These are phyloP conservation scores for Chelonus formosanus DNA, from an alignment of 2,888 invertebrate genomes.

Conservation along the genomic window DNA sequence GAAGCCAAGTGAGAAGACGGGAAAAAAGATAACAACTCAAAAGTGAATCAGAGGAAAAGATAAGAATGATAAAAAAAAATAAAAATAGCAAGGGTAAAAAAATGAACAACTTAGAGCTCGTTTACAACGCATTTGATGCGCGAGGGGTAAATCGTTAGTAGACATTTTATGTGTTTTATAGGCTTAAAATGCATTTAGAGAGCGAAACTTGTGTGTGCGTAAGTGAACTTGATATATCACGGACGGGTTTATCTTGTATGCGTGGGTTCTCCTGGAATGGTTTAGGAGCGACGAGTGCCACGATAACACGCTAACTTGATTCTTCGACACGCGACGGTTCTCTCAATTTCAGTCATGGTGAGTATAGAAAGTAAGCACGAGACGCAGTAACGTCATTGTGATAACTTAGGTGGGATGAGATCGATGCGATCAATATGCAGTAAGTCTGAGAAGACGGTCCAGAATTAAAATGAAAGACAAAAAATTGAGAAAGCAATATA, in stretches of 20 bases:
- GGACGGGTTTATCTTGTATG: constrained; percentile 34
- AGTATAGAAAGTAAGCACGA: constrained; percentile 23
- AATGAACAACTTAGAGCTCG: constrained; percentile 26
- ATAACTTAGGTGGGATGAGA: constrained; percentile 49
- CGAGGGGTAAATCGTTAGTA: constrained; percentile 40
- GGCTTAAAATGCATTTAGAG: constrained; percentile 47
- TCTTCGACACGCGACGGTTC: constrained; percentile 28
- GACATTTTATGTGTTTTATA: constrained; percentile 52
- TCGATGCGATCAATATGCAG: constrained; percentile 64
- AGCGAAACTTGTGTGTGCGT: constrained; percentile 43
- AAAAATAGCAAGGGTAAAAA: constrained; percentile 4
- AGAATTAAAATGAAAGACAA: constrained; percentile 52
- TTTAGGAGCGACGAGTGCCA: constrained; percentile 29
- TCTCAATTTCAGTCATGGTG: constrained; percentile 25
- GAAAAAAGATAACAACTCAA: constrained; percentile 9
- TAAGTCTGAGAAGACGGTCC: constrained; percentile 59
- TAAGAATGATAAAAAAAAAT: constrained; percentile 8
- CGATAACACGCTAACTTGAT: constrained; percentile 23
- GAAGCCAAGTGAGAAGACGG: constrained; percentile 31
- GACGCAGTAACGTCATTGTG: constrained; percentile 24
- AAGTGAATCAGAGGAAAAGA: constrained; percentile 12
- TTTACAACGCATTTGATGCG: constrained; percentile 44
- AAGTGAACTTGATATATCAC: constrained; percentile 29
- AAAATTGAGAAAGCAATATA: constrained; percentile 29
- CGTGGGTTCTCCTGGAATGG: constrained; percentile 34